Percentiles rank a stretch among this genome's conserved stretches.
Conservation (phyloP, 2,797 vertebrate genomes). For the Hydrophis major region DNA sequence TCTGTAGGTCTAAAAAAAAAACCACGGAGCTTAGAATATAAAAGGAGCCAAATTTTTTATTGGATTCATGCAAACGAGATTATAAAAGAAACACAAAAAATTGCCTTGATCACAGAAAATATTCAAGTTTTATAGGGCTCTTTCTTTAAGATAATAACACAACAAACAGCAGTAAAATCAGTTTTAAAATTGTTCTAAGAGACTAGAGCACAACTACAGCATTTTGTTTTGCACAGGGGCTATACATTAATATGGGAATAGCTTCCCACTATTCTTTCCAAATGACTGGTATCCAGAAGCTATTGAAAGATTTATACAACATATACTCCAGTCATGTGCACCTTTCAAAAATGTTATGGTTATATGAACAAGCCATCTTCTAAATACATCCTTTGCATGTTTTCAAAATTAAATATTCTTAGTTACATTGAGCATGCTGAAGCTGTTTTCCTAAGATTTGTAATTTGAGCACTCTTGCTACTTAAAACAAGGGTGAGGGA, state of each 20-base stretch:
- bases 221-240: neutral
- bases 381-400: neutral
- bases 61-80: neutral
- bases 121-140: neutral
- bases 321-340: neutral
- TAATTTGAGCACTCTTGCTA: neutral
- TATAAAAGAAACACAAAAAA: neutral
- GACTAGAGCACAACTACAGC: neutral
- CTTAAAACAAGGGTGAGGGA: neutral
- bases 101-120: neutral
- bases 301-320: neutral
- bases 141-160: neutral
- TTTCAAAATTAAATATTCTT: neutral
- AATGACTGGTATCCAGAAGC: neutral
- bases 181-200: neutral
- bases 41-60: neutral
- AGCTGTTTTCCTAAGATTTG: neutral
- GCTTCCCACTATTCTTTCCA: neutral
- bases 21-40: fast-evolving
- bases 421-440: neutral
- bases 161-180: neutral
- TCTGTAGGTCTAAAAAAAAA: neutral
- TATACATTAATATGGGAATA: neutral
- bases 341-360: neutral
- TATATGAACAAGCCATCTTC: neutral